Conservation (phyloP, 2,888 invertebrate genomes). For the Eupithecia inturbata region DNA sequence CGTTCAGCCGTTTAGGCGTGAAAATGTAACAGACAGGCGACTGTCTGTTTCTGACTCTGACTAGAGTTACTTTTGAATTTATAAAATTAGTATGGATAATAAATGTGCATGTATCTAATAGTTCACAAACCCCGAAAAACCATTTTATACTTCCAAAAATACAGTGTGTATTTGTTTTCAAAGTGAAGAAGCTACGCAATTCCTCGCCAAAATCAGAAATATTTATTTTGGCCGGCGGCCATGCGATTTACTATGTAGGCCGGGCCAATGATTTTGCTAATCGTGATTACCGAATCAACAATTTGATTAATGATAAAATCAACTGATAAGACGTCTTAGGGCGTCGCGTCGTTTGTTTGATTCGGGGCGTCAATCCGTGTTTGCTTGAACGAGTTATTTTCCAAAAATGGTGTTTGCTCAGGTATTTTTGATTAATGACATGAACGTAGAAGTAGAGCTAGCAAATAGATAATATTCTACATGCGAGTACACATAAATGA, state of each 20-base stretch:
- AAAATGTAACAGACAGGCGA: no score
- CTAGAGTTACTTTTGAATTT: no score
- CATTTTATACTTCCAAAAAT: no score
- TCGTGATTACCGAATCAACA: conserved; percentile 38
- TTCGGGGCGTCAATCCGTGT: conserved; percentile 14
- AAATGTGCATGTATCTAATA: no score
- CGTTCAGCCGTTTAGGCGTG: no score
- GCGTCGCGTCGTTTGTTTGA: conserved; percentile 34
- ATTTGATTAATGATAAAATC: conserved; percentile 42
- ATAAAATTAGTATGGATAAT: no score
- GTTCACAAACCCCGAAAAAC: no score
- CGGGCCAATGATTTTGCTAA: conserved; percentile 44
- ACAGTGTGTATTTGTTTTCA: no score
- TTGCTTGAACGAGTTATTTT: conserved; percentile 23
- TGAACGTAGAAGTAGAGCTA: not conserved
- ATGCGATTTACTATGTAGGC: conserved; percentile 44
- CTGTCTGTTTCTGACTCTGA: no score
- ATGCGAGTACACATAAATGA: no score
- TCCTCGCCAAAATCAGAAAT: conserved; percentile 26
- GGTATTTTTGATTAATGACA: not conserved
- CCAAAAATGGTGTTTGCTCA: not conserved
- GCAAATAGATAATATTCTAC: not conserved
- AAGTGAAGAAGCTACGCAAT: not conserved
- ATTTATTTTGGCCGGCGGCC: conserved; percentile 42
- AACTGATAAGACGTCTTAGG: conserved; percentile 38